Evolutionary conservation across 2,113 vertebrate species (phyloP).

Genomic region (Irena cyanogastra): DNA sequence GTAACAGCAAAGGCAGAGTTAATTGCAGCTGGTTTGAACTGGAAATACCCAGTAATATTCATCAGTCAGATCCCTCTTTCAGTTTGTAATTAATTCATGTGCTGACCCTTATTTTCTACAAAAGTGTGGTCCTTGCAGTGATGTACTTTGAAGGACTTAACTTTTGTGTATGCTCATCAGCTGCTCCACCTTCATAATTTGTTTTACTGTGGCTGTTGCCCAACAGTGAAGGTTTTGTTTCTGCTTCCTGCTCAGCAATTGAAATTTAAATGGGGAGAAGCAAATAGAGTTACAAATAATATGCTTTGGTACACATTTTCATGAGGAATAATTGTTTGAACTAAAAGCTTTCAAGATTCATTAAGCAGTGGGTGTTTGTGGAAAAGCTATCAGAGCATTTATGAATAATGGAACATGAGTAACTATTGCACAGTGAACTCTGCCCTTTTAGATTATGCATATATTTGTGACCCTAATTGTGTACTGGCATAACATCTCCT

Average conservation of each 20-base stretch:
- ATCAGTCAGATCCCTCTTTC: not conserved
- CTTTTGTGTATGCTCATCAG: not conserved
- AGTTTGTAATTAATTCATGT: not conserved
- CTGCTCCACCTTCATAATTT: conserved; percentile 18
- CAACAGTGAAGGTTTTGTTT: conserved; percentile 22
- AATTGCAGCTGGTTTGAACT: not conserved
- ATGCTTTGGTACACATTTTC: conserved; percentile 44
- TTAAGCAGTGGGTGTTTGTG: not conserved
- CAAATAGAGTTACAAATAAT: conserved; percentile 49
- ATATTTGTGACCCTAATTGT: conserved; percentile 3
- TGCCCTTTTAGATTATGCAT: conserved; percentile 23
- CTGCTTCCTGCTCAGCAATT: conserved; percentile 10
- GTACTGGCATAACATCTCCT: not conserved
- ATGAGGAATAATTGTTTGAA: conserved; percentile 52
- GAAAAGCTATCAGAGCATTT: not conserved
- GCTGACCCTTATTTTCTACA: not conserved
- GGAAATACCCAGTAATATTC: not conserved
- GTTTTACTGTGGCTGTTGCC: not conserved
- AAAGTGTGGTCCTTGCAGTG: not conserved
- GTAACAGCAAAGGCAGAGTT: not conserved
- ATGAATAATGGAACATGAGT: conserved; percentile 45
- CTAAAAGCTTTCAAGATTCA: conserved; percentile 53
- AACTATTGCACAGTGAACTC: conserved; percentile 16
- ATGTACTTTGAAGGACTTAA: not conserved
- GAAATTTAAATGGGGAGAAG: conserved; percentile 38